These are phyloP conservation scores for Bradysia coprophila DNA, from an alignment of 1,140 invertebrate species.

Conservation along the genomic window DNA sequence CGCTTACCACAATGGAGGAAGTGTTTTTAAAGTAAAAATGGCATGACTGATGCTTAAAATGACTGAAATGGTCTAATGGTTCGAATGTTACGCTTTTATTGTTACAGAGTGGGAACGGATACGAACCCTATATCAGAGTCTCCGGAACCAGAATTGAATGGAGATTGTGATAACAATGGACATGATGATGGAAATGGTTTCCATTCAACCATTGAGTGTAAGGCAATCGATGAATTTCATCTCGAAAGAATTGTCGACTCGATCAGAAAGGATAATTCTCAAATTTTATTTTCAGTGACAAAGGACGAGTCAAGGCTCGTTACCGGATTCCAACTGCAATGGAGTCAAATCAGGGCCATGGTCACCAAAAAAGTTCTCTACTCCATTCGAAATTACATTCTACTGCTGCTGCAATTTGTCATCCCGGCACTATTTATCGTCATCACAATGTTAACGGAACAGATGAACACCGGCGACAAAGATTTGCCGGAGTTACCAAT, in stretches of 20 bases:
- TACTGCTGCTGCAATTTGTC: conserved; percentile 29
- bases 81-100: not conserved
- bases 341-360: conserved; percentile 35
- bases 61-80: not conserved
- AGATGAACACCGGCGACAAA: conserved; percentile 25
- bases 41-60: not conserved
- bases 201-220: too few species aligned
- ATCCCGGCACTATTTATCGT: conserved; percentile 33
- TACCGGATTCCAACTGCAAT: conserved; percentile 21
- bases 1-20: conserved; percentile 77
- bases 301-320: not conserved
- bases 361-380: conserved; percentile 32
- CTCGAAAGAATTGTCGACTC: too few species aligned
- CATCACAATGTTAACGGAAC: conserved; percentile 29
- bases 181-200: too few species aligned
- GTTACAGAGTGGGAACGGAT: conserved; percentile 25
- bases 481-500: conserved; percentile 23
- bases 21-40: conserved; percentile 48
- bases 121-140: not conserved
- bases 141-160: conserved; percentile 4
- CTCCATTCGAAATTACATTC: conserved; percentile 28
- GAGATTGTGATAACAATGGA: too few species aligned
- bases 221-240: too few species aligned
- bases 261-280: too few species aligned
- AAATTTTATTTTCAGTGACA: not conserved